Conservation (phyloP, 1,140 invertebrate species). For the Drosophila melanica region DNA sequence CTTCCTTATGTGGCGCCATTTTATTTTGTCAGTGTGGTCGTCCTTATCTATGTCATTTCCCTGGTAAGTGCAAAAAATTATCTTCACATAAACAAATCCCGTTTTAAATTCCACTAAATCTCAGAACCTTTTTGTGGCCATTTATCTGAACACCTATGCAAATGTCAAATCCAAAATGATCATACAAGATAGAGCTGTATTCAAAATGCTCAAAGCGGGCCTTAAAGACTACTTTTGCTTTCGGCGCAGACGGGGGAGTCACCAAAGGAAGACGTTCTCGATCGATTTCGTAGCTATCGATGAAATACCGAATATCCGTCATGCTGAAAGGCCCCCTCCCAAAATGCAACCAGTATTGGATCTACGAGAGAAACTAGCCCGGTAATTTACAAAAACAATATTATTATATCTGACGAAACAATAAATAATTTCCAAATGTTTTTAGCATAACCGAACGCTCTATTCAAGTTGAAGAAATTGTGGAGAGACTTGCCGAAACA, state of each 20-base stretch:
- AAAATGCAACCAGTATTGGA: not conserved
- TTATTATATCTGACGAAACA: not conserved
- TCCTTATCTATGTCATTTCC: constrained; percentile 1
- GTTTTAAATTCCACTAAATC: not conserved
- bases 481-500: not conserved
- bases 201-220: not conserved
- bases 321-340: not conserved
- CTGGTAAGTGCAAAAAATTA: constrained; percentile 5
- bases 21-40: not conserved
- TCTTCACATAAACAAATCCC: not conserved
- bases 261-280: not conserved
- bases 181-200: constrained; percentile 4
- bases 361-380: constrained; percentile 8
- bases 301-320: not conserved
- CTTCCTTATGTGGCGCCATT: not conserved
- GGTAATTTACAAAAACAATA: not conserved
- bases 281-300: too few species aligned
- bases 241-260: not conserved
- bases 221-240: constrained; percentile 1
- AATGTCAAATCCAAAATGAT: not conserved
- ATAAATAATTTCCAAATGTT: too few species aligned
- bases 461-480: not conserved
- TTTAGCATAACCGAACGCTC: not conserved
- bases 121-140: constrained; percentile 27
- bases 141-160: constrained; percentile 12